phyloP scores from a whole-genome alignment of 2,113 vertebrate species.

The Tachysurus vachellii region DNA sequence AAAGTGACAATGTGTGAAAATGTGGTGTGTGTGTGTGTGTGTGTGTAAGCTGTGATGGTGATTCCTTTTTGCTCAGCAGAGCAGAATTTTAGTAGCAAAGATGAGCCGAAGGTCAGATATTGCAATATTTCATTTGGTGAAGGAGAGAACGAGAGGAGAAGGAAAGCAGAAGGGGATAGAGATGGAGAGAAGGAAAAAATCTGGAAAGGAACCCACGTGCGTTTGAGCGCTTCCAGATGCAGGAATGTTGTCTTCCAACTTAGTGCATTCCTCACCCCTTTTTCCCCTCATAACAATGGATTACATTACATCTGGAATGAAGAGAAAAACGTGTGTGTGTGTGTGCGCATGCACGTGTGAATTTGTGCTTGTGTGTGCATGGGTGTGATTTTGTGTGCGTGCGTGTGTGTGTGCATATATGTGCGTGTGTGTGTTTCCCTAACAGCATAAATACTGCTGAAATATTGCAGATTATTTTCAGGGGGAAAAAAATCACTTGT shows the following conservation, averaged over 20 bases:
- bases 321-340: slow-evolving; percentile 36
- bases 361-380: neutral
- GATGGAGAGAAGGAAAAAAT: slow-evolving; percentile 48
- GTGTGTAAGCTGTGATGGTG: neutral
- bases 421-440: neutral
- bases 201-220: slow-evolving; percentile 54
- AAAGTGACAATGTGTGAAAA: neutral
- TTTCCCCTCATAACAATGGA: slow-evolving; percentile 59
- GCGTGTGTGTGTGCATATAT: neutral
- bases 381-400: too few species aligned
- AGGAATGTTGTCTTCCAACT: slow-evolving; percentile 59
- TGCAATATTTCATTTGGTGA: slow-evolving; percentile 61
- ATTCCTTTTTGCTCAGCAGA: neutral
- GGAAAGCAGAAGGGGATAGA: slow-evolving; percentile 16
- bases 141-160: slow-evolving; percentile 28
- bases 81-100: slow-evolving; percentile 45
- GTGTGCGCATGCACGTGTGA: neutral
- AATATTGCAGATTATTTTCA: neutral
- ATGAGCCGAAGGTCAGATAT: slow-evolving; percentile 56
- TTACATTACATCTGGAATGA: slow-evolving; percentile 59
- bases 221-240: slow-evolving; percentile 74
- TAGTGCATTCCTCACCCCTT: slow-evolving; percentile 42
- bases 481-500: neutral
- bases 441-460: neutral
- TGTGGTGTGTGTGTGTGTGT: slow-evolving; percentile 8